A percentile compares a stretch with the other conserved stretches of the same genome.
Evolutionary conservation across 1,140 invertebrate species (phyloP).

Genomic region (Helicoverpa armigera): DNA sequence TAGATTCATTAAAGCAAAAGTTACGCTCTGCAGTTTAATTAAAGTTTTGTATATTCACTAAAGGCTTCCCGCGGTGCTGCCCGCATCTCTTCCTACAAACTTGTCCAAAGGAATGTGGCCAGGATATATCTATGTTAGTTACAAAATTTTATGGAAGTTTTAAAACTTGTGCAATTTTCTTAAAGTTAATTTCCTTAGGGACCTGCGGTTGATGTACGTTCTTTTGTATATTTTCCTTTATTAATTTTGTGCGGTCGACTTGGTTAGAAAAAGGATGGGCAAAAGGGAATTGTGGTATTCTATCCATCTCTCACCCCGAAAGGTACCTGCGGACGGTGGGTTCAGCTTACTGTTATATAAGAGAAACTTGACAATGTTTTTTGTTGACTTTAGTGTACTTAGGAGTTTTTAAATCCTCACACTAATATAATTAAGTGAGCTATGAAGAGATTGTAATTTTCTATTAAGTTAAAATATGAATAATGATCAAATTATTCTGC

Average conservation of each 20-base stretch:
- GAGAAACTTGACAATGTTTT: no score
- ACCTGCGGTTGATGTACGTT: neutral
- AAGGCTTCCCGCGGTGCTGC: constrained; percentile 25
- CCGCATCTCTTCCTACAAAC: constrained; percentile 8
- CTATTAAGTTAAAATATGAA: no score
- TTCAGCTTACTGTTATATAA: no score
- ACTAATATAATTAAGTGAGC: no score
- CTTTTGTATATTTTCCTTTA: constrained; percentile 18
- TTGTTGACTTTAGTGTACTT: no score
- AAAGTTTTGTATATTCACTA: constrained; percentile 51
- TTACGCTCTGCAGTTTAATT: constrained; percentile 46
- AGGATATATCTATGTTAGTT: constrained; percentile 11
- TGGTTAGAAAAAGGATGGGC: neutral
- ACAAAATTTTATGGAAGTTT: constrained; percentile 20
- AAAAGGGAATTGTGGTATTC: neutral
- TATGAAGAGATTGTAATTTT: no score
- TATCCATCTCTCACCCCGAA: no score
- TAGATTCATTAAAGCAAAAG: constrained; percentile 40
- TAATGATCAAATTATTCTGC: no score
- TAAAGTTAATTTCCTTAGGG: constrained; percentile 31
- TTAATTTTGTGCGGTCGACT: constrained; percentile 1
- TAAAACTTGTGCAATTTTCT: constrained; percentile 26
- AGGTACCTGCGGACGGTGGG: no score
- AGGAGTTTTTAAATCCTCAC: no score
- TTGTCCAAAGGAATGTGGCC: constrained; percentile 3